Percentiles rank a stretch among this genome's conserved stretches.
phyloP scores from a whole-genome alignment of 2,888 invertebrate genomes.

The Thera britannica region DNA sequence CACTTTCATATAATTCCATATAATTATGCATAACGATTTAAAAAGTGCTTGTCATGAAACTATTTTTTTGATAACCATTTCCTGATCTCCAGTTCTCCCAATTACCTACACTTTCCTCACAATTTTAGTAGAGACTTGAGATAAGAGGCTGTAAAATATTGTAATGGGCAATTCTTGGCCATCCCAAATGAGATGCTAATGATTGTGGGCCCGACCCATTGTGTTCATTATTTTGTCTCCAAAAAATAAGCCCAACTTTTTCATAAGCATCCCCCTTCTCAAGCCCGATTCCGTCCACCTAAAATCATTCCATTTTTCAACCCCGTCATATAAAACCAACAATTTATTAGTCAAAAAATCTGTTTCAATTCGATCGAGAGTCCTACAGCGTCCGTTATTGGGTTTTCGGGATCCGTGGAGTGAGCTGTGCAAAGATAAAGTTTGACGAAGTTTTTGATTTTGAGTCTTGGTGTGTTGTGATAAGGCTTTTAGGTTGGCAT shows the following conservation, averaged over 20 bases:
- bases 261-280: slow-evolving; percentile 19
- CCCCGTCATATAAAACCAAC: slow-evolving; percentile 49
- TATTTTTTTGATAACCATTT: too few relatives aligned
- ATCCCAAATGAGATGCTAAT: slow-evolving; percentile 5
- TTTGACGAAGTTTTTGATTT: slow-evolving; percentile 45
- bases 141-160: not conserved
- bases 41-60: not conserved
- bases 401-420: slow-evolving; percentile 59
- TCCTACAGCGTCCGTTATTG: slow-evolving; percentile 68
- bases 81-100: not conserved
- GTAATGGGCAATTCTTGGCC: slow-evolving; percentile 3
- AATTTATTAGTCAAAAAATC: slow-evolving; percentile 67
- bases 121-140: not conserved
- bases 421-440: slow-evolving; percentile 45
- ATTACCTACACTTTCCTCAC: not conserved
- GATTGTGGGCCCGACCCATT: not conserved
- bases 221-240: slow-evolving; percentile 17
- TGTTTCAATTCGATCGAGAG: slow-evolving; percentile 66
- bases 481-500: slow-evolving; percentile 48
- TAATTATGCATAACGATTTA: not conserved
- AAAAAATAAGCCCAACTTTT: slow-evolving; percentile 10
- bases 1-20: not conserved
- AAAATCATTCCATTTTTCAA: slow-evolving; percentile 44
- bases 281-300: slow-evolving; percentile 29
- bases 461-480: slow-evolving; percentile 51